These are phyloP conservation scores for Spea hammondii DNA, from an alignment of 2,797 vertebrate genomes.

Conservation along the genomic window DNA sequence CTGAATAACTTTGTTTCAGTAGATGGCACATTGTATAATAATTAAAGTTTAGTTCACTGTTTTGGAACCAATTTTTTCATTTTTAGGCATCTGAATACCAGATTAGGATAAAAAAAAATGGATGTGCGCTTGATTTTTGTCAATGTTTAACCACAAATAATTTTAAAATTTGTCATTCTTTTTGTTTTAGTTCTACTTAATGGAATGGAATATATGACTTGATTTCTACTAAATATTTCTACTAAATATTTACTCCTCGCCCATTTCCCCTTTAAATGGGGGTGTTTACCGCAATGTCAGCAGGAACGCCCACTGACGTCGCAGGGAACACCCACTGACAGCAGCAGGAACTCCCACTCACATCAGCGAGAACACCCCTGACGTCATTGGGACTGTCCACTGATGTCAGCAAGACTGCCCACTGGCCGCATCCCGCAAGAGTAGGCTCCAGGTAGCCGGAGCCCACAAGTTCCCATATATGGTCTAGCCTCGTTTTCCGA, in stretches of 20 bases:
- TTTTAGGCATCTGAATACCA: not conserved
- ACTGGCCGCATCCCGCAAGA: too few relatives aligned
- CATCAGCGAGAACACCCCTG: too few relatives aligned
- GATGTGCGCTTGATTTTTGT: constrained; percentile 5
- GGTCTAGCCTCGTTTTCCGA: too few relatives aligned
- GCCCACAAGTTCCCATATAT: too few relatives aligned
- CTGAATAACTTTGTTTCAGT: constrained; percentile 32
- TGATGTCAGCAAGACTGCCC: too few relatives aligned
- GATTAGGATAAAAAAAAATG: not conserved
- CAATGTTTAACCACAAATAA: constrained; percentile 12
- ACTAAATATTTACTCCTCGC: constrained; percentile 33
- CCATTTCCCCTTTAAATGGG: too few relatives aligned
- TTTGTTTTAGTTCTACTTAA: constrained; percentile 8
- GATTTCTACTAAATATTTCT: constrained; percentile 43
- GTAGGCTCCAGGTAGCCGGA: too few relatives aligned
- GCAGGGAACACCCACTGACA: too few relatives aligned
- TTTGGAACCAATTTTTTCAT: constrained; percentile 32
- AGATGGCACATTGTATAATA: constrained; percentile 22
- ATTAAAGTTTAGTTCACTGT: constrained; percentile 47
- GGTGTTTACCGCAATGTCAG: too few relatives aligned
- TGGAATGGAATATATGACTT: constrained; percentile 17
- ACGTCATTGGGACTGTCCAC: too few relatives aligned
- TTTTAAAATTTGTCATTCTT: not conserved
- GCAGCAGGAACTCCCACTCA: too few relatives aligned
- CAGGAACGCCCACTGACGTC: too few relatives aligned